Conservation (phyloP, 2,888 invertebrate species). For the Drosophila neutralis region DNA sequence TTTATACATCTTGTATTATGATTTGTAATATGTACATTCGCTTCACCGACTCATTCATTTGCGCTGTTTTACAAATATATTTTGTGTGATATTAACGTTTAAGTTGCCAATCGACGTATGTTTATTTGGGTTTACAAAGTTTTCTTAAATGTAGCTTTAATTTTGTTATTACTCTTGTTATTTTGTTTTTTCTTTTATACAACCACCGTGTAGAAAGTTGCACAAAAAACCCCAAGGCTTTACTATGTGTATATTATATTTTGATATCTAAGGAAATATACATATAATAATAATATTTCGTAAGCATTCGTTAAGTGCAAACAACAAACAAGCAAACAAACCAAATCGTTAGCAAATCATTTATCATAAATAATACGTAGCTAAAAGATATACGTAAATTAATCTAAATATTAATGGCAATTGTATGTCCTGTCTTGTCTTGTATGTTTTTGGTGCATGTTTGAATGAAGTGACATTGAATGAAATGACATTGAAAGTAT, state of each 20-base stretch:
- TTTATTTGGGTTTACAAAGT: constrained; percentile 36
- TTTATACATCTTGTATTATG: constrained; percentile 42
- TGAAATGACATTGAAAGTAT: constrained; percentile 56
- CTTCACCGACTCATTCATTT: constrained; percentile 61
- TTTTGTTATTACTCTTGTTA: constrained; percentile 36
- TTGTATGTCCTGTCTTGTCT: constrained; percentile 14
- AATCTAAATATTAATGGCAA: constrained; percentile 33
- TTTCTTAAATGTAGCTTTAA: constrained; percentile 20
- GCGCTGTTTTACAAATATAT: constrained; percentile 61
- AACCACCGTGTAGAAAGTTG: constrained; percentile 73
- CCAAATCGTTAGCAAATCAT: constrained; percentile 54
- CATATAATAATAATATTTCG: constrained; percentile 44
- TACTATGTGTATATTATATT: constrained; percentile 55
- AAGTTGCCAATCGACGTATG: constrained; percentile 52
- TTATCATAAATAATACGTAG: constrained; percentile 45
- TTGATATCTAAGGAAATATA: constrained; percentile 36
- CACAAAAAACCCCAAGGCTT: constrained; percentile 70
- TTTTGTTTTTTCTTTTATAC: constrained; percentile 19
- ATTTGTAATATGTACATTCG: constrained; percentile 57
- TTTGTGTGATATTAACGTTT: constrained; percentile 74
- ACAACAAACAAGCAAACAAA: constrained; percentile 35
- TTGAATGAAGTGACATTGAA: constrained; percentile 33
- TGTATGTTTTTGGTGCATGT: constrained; percentile 46
- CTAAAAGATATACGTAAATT: constrained; percentile 38
- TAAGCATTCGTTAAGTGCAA: constrained; percentile 53